Conservation (phyloP, 2,888 invertebrate genomes). For the Orthonychiurus folsomi region DNA sequence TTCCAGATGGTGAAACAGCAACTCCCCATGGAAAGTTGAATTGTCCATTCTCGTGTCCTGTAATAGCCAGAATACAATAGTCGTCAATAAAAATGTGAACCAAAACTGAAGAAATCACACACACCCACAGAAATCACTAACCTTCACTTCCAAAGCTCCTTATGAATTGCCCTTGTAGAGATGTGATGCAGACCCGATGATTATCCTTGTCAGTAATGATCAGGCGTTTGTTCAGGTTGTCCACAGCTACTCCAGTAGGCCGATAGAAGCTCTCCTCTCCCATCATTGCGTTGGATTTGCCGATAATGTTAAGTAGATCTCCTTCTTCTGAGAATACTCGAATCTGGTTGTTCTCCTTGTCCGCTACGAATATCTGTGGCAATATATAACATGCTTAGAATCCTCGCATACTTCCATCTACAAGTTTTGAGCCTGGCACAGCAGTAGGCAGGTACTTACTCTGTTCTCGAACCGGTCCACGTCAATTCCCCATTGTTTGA, state of each 20-base stretch:
- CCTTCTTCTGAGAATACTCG: neutral
- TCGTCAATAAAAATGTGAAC: neutral
- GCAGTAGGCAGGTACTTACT: neutral
- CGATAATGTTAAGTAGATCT: neutral
- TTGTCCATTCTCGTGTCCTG: constrained; percentile 66
- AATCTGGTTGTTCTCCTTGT: neutral
- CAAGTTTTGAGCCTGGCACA: neutral
- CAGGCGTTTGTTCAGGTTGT: constrained; percentile 11
- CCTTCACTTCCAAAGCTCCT: constrained; percentile 42
- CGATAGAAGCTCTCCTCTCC: constrained; percentile 15
- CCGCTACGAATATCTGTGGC: neutral
- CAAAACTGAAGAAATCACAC: neutral
- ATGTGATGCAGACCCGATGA: constrained; percentile 16
- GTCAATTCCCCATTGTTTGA: constrained; percentile 2
- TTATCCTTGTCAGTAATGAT: constrained; percentile 22
- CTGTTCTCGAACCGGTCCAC: neutral
- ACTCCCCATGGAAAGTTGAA: constrained; percentile 36
- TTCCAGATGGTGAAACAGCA: constrained; percentile 24
- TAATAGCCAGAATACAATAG: constrained; percentile 70
- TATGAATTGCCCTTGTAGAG: constrained; percentile 62
- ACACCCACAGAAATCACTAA: no score
- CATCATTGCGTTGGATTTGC: neutral
- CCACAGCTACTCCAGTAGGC: constrained; percentile 28
- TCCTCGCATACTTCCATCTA: neutral
- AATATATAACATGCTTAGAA: neutral